Base-by-base conservation (phyloP, 2,888 invertebrate species). In the Laspeyria flexula region DNA sequence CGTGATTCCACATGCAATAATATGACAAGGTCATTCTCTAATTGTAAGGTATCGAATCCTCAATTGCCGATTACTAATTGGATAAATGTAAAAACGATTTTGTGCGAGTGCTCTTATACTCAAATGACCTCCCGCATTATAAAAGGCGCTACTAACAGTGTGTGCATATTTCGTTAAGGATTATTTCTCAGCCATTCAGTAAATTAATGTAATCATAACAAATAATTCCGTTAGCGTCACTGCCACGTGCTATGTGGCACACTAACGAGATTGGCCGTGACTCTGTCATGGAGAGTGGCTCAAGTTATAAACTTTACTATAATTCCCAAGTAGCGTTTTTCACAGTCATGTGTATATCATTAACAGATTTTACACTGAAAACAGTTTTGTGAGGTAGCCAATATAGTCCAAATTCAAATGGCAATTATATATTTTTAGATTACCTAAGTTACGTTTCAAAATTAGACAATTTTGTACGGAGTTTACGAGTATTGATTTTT, bases 251-350 rank as follows among this genome's bases (percentile, higher is more conserved):
- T 21, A 39, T 52, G 48, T 41, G 55, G 44, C 47, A 55, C 34
- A 37, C 77, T 86, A 86, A 86, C 79, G 69, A 84, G 86, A 86
- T 86, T 83, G 85, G 71, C 83, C 83, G 66, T 85, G 83, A 81
- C 77, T 75, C 40, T 34, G 25, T 37, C 29, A 21, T 7, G 25
- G 18, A 33, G 18, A 42, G 25, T 49, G 65, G 55, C 40, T 7
- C 60, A 74, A 68, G 55, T 9, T 3, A 61, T 4, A 34, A n/a
- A 43, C 23, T 23, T 13, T 15, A 31, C 18, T n/a, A 18, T 5
- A 18, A 5, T 5, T 18, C 5, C 18, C 5, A 5, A 18, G 18
- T 2, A 3, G 2, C 5, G 18, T 2, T 18, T 7, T 7, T 25
- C 25, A 7, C 6, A 25, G 6, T 25, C 3, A 25, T 7, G 7